Conservation (phyloP, 2,797 vertebrate species). For the Melanotaenia trifasciata region DNA sequence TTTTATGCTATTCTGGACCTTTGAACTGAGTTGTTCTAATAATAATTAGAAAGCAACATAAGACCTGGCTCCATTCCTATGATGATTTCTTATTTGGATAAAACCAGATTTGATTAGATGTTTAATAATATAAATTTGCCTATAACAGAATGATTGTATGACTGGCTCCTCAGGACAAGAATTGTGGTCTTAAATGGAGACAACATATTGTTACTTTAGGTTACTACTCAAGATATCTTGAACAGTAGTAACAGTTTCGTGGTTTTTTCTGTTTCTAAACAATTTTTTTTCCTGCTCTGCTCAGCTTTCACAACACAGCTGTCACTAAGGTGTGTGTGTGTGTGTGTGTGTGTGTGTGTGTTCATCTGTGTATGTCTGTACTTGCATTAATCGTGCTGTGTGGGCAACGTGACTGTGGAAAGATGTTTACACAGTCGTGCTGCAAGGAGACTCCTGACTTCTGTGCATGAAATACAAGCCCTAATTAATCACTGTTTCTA, state of each 20-base stretch:
- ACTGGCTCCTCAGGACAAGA: background rate
- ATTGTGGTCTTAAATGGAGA: background rate
- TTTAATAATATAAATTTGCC: background rate
- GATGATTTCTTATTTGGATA: too few species aligned
- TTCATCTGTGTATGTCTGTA: constrained; percentile 1
- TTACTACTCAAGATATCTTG: constrained; percentile 1
- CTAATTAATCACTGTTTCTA: background rate
- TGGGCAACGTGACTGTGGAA: too few species aligned
- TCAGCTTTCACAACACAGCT: constrained; percentile 42
- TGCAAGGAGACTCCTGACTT: background rate
- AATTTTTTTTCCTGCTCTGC: constrained; percentile 2
- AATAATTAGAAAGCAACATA: too few species aligned
- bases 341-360: constrained; percentile 23
- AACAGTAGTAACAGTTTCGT: too few species aligned
- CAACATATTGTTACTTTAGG: too few species aligned
- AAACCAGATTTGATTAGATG: too few species aligned
- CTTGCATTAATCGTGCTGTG: too few species aligned
- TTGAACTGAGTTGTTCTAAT: too few species aligned
- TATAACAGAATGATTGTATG: background rate
- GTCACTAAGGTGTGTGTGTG: constrained; percentile 45
- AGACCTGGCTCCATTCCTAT: too few species aligned
- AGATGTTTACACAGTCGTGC: background rate
- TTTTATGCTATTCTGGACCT: background rate
- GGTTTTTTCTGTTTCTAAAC: background rate
- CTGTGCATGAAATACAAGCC: background rate